Percentiles rank a stretch among this genome's conserved stretches.
Evolutionary conservation across 2,888 invertebrate genomes (phyloP).

Genomic region (Masnerella sp.): DNA sequence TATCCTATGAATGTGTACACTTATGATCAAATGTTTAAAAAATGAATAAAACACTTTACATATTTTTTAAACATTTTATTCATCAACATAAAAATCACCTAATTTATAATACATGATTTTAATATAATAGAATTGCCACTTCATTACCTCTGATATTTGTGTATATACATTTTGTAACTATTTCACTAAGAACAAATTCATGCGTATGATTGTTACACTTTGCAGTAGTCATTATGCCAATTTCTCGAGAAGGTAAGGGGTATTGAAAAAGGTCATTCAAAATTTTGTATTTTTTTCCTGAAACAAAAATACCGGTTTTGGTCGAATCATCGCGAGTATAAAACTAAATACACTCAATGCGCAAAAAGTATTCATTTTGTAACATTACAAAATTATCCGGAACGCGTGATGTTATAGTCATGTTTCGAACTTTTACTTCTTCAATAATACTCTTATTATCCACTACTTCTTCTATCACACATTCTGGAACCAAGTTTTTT

Average conservation of each 20-base stretch:
- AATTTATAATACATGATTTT: slow-evolving; percentile 7
- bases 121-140: slow-evolving; percentile 10
- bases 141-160: slow-evolving; percentile 1
- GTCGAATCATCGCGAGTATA: background rate
- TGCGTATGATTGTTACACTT: slow-evolving; percentile 1
- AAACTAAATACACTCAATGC: background rate
- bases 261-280: background rate
- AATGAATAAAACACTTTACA: too few species aligned
- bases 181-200: slow-evolving; percentile 1
- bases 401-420: background rate
- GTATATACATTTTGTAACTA: slow-evolving; percentile 18
- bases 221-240: slow-evolving; percentile 2
- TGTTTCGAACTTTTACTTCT: background rate
- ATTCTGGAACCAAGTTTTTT: background rate
- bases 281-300: background rate
- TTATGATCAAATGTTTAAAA: too few species aligned
- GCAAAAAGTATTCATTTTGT: background rate
- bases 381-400: background rate
- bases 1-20: too few species aligned
- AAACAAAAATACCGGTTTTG: background rate
- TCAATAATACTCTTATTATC: background rate
- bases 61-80: too few species aligned
- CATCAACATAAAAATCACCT: background rate
- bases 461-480: background rate
- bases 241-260: slow-evolving; percentile 11